Evolutionary conservation across 1,140 invertebrate genomes (phyloP).

Genomic region (Apocrypta bakeri): DNA sequence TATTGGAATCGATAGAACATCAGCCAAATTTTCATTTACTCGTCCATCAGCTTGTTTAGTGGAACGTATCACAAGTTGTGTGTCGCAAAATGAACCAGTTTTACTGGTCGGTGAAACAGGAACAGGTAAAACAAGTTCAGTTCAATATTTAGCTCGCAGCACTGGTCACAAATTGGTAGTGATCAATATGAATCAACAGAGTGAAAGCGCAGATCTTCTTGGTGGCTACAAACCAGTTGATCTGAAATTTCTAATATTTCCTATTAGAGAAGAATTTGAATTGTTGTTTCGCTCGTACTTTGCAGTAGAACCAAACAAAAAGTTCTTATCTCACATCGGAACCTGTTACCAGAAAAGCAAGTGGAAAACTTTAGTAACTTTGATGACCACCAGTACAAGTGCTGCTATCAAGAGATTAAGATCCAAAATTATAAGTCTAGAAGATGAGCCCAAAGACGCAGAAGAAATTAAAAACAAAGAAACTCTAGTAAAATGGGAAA

Average conservation of each 20-base stretch:
- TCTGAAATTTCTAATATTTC: constrained; percentile 87
- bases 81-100: constrained; percentile 91
- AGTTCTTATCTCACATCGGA: constrained; percentile 88
- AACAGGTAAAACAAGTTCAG: constrained; percentile 97
- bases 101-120: constrained; percentile 98
- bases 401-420: constrained; percentile 80
- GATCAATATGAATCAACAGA: constrained; percentile 99
- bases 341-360: constrained; percentile 82
- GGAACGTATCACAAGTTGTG: constrained; percentile 89
- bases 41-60: constrained; percentile 86
- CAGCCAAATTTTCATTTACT: constrained; percentile 87
- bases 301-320: constrained; percentile 85
- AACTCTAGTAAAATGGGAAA: constrained; percentile 77
- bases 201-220: constrained; percentile 95
- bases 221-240: constrained; percentile 98
- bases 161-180: constrained; percentile 91
- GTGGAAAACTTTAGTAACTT: constrained; percentile 82
- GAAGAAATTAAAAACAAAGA: constrained; percentile 60
- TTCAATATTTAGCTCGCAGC: constrained; percentile 93
- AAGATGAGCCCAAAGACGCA: constrained; percentile 47
- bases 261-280: constrained; percentile 91
- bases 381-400: constrained; percentile 86
- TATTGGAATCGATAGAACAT: constrained; percentile 53
- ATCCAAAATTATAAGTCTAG: constrained; percentile 42
- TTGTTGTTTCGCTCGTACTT: constrained; percentile 87